Conservation (phyloP, 2,888 invertebrate genomes). For the Sphinx pinastri region DNA sequence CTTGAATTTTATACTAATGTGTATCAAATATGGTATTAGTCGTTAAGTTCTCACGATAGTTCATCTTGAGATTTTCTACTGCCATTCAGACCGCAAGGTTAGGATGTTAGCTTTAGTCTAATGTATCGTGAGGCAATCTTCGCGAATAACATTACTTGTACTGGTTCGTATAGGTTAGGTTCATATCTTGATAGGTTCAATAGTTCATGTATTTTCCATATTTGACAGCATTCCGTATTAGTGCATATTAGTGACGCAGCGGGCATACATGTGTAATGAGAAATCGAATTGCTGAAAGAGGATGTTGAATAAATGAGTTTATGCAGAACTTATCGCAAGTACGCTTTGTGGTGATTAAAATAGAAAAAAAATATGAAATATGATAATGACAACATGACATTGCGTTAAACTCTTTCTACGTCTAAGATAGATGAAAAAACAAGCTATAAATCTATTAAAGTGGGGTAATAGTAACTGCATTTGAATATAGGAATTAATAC, state of each 20-base stretch:
- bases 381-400: too few species aligned
- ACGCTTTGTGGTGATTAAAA: too few species aligned
- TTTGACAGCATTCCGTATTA: not conserved
- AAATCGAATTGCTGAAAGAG: too few species aligned
- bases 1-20: not conserved
- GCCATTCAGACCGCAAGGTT: not conserved
- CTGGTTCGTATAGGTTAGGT: not conserved
- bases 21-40: slow-evolving; percentile 1
- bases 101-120: not conserved
- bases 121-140: slow-evolving; percentile 7
- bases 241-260: not conserved
- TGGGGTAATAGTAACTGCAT: too few species aligned
- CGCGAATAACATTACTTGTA: not conserved
- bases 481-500: too few species aligned
- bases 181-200: not conserved
- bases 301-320: too few species aligned
- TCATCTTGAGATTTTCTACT: too few species aligned
- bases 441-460: too few species aligned
- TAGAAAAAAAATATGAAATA: too few species aligned
- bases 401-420: too few species aligned
- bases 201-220: not conserved
- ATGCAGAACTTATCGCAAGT: too few species aligned
- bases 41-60: not conserved
- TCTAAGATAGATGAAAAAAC: too few species aligned
- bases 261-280: not conserved